Evolutionary conservation across 2,888 invertebrate genomes (phyloP).

Genomic region (Argyra leucocephala): DNA sequence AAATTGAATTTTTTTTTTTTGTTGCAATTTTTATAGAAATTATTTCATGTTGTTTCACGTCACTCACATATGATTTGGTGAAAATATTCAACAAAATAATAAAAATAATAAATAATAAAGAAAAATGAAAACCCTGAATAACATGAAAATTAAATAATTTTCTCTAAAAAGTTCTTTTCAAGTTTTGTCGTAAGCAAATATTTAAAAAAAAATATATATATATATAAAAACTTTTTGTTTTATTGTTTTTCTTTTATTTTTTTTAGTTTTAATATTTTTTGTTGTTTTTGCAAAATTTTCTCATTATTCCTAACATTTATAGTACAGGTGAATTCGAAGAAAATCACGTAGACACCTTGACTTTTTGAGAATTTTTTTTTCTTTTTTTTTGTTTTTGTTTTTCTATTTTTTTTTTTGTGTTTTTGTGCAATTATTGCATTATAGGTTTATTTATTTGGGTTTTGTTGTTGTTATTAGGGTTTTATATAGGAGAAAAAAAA

Average conservation of each 20-base stretch:
- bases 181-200: neutral
- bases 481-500: no score
- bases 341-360: constrained; percentile 6
- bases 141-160: no score
- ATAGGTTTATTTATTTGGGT: neutral
- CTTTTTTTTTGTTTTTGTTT: neutral
- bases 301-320: neutral
- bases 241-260: neutral
- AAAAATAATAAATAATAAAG: neutral
- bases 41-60: neutral
- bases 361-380: neutral
- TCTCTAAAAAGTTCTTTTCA: no score
- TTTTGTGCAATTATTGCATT: neutral
- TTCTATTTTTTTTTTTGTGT: neutral
- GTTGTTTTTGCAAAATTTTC: neutral
- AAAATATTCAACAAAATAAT: neutral
- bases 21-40: neutral
- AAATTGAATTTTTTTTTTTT: constrained; percentile 1
- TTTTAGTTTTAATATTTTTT: neutral
- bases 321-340: neutral
- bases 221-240: neutral
- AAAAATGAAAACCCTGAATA: no score
- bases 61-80: neutral
- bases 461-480: no score
- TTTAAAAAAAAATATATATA: neutral